A percentile compares a stretch with the other conserved stretches of the same genome.
Evolutionary conservation across 2,888 invertebrate genomes (phyloP).

Genomic region (Aelia acuminata): DNA sequence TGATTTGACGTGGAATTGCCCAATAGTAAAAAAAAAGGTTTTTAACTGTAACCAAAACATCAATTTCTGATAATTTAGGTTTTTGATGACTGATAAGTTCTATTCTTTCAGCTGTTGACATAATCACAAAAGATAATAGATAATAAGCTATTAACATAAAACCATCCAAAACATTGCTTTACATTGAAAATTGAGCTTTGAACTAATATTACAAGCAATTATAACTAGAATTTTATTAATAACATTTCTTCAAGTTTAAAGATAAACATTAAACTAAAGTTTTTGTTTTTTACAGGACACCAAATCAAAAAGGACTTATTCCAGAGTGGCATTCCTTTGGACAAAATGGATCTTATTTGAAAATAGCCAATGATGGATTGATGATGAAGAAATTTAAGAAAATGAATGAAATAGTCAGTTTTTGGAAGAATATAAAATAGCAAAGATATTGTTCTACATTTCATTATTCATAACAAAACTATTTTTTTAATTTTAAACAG

Average conservation of each 20-base stretch:
- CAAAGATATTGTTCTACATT: background rate
- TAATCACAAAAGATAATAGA: no score
- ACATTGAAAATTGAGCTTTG: no score
- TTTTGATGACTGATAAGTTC: no score
- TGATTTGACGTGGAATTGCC: no score
- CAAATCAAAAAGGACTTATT: slow-evolving; percentile 4
- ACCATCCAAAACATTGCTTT: background rate
- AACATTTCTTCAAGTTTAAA: background rate
- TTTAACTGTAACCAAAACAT: no score
- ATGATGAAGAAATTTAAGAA: slow-evolving; percentile 12
- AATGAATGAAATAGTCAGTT: background rate
- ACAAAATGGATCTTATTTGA: background rate
- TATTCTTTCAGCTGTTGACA: no score
- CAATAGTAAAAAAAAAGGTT: no score
- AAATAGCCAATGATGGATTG: slow-evolving; percentile 11
- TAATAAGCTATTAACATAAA: no score
- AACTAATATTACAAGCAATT: no score
- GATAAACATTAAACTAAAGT: no score
- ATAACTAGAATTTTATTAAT: background rate
- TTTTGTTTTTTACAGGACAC: slow-evolving; percentile 12
- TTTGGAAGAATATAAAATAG: slow-evolving; percentile 30
- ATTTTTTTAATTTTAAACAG: background rate
- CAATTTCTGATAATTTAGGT: no score
- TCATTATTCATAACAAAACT: background rate
- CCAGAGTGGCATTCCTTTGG: background rate